Evolutionary conservation across 1,140 invertebrate genomes (phyloP).

Genomic region (Trialeurodes vaporariorum): DNA sequence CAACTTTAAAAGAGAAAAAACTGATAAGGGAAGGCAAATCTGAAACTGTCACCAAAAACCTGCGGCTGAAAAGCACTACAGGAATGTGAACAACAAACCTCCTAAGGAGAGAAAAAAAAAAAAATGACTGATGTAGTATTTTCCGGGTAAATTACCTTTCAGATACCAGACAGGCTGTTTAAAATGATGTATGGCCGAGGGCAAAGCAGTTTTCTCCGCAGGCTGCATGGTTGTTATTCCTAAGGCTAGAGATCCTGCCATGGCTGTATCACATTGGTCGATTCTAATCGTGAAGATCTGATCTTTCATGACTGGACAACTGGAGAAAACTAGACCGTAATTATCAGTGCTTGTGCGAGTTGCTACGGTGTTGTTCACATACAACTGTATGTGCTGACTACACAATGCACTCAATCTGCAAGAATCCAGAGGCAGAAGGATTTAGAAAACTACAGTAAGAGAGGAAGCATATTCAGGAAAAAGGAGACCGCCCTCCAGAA

Average conservation of each 20-base stretch:
- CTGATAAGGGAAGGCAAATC: too few species aligned
- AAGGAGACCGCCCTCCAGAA: too few species aligned
- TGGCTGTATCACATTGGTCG: slow-evolving; percentile 46
- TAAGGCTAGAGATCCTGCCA: slow-evolving; percentile 61
- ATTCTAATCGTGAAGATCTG: slow-evolving; percentile 60
- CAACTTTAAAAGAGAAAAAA: too few species aligned
- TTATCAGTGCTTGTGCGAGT: slow-evolving; percentile 45
- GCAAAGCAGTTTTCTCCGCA: slow-evolving; percentile 32
- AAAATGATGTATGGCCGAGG: slow-evolving; percentile 43
- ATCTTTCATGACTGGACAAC: slow-evolving; percentile 54
- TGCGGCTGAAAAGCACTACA: too few species aligned
- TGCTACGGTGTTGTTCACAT: slow-evolving; percentile 53
- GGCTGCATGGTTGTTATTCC: slow-evolving; percentile 58
- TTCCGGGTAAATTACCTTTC: slow-evolving; percentile 37
- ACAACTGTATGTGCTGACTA: slow-evolving; percentile 57
- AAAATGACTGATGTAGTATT: slow-evolving; percentile 6
- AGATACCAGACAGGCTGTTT: slow-evolving; percentile 51
- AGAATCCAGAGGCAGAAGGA: too few species aligned
- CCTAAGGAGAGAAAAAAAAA: slow-evolving; percentile 29
- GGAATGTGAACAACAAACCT: too few species aligned
- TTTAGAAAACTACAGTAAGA: too few species aligned
- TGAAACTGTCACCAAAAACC: too few species aligned
- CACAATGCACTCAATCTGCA: slow-evolving; percentile 52
- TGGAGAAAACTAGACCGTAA: slow-evolving; percentile 60
- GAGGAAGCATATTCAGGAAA: too few species aligned